phyloP scores from a whole-genome alignment of 37 sponge, comb jelly and placozoan genomes.

The Aphrocallistes beatrix region DNA sequence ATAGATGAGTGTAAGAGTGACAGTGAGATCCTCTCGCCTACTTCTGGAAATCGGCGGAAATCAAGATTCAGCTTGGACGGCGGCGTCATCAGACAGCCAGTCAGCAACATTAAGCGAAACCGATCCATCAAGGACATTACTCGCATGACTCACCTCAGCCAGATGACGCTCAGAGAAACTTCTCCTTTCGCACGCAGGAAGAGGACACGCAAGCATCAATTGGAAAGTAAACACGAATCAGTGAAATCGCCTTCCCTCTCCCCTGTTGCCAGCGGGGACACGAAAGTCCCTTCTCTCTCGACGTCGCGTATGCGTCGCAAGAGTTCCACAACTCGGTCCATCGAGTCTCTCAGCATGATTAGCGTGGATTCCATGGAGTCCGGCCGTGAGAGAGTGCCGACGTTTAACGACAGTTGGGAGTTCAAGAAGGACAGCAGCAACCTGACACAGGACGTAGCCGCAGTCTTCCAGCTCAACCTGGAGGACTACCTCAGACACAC shows the following conservation, averaged over 20 bases:
- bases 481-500: neutral
- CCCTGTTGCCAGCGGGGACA: neutral
- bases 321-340: neutral
- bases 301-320: neutral
- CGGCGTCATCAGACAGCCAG: neutral
- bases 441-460: neutral
- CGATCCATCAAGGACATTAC: slow-evolving; percentile 7
- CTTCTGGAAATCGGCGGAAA: neutral
- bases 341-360: neutral
- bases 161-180: slow-evolving; percentile 18
- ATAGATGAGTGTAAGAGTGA: neutral
- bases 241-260: neutral
- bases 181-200: neutral
- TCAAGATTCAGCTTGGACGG: neutral
- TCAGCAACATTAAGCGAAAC: neutral
- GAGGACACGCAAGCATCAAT: neutral
- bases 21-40: neutral
- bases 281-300: neutral
- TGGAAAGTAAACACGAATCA: neutral
- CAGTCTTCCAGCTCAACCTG: neutral
- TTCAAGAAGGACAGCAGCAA: slow-evolving; percentile 16
- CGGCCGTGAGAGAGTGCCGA: neutral
- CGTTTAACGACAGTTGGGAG: neutral
- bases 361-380: neutral
- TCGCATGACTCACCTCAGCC: neutral